phyloP scores from a whole-genome alignment of 2,113 vertebrate genomes.

The Mesitornis unicolor region DNA sequence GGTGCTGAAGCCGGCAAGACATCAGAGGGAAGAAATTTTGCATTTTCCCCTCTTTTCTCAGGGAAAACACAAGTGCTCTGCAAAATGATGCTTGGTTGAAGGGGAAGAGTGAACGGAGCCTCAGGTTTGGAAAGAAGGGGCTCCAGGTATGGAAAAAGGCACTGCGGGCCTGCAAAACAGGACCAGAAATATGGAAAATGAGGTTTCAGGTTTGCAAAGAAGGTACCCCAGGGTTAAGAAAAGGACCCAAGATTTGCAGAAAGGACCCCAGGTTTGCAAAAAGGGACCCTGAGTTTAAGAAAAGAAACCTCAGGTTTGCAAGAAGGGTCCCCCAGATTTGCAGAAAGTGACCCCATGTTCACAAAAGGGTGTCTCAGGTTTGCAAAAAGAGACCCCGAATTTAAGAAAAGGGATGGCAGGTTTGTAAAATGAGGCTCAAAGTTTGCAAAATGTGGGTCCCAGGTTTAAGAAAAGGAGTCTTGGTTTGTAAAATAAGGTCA shows the following conservation, averaged over 20 bases:
- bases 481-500: too few relatives aligned
- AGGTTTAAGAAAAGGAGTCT: neutral
- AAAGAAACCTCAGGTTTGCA: neutral
- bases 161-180: accelerated
- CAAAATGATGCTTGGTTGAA: accelerated
- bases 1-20: accelerated
- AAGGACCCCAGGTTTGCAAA: neutral
- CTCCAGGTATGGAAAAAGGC: accelerated
- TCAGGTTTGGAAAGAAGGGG: too few relatives aligned
- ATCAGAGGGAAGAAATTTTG: neutral
- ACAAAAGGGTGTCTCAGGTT: neutral
- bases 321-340: neutral
- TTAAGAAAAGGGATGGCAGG: too few relatives aligned
- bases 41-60: neutral
- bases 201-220: neutral
- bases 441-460: too few relatives aligned
- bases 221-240: too few relatives aligned
- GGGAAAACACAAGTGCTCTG: neutral
- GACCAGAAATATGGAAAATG: neutral
- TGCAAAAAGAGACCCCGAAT: neutral
- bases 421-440: too few relatives aligned
- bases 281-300: neutral
- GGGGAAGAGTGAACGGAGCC: neutral
- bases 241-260: too few relatives aligned
- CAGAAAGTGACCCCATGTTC: too few relatives aligned